Conservation (phyloP, 2,888 invertebrate species). For the Ophioninae sp. region DNA sequence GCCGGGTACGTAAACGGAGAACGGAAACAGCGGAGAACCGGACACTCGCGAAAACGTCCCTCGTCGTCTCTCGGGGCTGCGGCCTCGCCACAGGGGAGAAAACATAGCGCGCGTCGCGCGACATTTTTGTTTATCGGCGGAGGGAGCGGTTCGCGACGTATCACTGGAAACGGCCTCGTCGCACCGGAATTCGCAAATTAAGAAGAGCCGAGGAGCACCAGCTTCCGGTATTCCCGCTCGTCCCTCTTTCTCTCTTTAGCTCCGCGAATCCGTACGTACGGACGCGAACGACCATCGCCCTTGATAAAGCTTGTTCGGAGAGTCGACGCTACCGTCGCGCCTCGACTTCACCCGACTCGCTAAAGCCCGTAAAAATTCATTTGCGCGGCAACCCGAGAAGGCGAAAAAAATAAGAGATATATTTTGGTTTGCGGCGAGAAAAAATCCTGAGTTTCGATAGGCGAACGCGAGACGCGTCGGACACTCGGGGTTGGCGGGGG, state of each 20-base stretch:
- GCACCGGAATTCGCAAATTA: slow-evolving; percentile 78
- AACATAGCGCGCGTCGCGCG: no score
- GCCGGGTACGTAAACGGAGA: no score
- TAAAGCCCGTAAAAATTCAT: slow-evolving; percentile 72
- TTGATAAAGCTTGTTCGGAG: slow-evolving; percentile 80
- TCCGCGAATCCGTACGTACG: slow-evolving; percentile 65
- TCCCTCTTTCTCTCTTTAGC: slow-evolving; percentile 19
- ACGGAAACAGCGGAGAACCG: no score
- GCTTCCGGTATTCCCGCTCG: slow-evolving; percentile 58
- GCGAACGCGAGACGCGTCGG: slow-evolving; percentile 33
- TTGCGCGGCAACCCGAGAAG: slow-evolving; percentile 57
- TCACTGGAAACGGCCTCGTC: slow-evolving; percentile 63
- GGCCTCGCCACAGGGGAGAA: no score
- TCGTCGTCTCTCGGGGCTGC: no score
- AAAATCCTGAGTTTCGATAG: not conserved
- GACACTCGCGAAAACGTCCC: no score
- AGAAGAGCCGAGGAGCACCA: slow-evolving; percentile 77
- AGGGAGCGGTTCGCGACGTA: no score
- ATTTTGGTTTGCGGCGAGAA: not conserved
- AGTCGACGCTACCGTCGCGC: slow-evolving; percentile 19
- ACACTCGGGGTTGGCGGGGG: slow-evolving; percentile 5
- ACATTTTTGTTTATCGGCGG: no score
- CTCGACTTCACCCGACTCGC: not conserved
- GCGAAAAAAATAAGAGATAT: slow-evolving; percentile 42
- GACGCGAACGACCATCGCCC: slow-evolving; percentile 75